phyloP scores from a whole-genome alignment of 2,888 invertebrate species.

The Oconnorella tubifera region DNA sequence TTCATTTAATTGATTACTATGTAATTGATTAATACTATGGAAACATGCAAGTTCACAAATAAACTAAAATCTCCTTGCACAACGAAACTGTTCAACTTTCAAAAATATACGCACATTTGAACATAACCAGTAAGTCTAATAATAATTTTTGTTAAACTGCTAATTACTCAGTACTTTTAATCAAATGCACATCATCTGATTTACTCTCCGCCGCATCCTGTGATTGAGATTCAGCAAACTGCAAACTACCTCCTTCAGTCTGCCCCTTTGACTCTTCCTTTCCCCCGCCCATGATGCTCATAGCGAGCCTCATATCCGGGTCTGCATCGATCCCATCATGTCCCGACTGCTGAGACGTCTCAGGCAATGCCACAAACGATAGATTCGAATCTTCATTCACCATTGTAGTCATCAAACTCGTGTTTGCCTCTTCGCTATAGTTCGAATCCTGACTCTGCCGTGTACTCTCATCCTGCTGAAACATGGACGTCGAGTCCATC shows the following conservation, averaged over 20 bases:
- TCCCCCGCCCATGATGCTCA: neutral
- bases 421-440: constrained; percentile 36
- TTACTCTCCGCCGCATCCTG: too few relatives aligned
- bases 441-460: constrained; percentile 46
- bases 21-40: too few relatives aligned
- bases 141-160: too few relatives aligned
- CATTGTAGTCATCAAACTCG: constrained; percentile 23
- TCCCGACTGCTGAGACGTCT: constrained; percentile 11
- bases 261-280: neutral
- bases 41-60: too few relatives aligned
- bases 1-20: too few relatives aligned
- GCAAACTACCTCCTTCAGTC: neutral
- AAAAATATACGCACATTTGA: too few relatives aligned
- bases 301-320: constrained; percentile 41
- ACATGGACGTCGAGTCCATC: constrained; percentile 6
- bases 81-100: too few relatives aligned
- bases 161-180: too few relatives aligned
- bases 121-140: too few relatives aligned
- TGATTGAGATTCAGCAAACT: too few relatives aligned
- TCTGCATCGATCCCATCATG: constrained; percentile 47
- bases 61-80: too few relatives aligned
- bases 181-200: too few relatives aligned
- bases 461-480: constrained; percentile 47
- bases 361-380: constrained; percentile 43
- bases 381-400: constrained; percentile 50